Conservation (phyloP, 1,140 invertebrate genomes). For the Calosoma granatense region DNA sequence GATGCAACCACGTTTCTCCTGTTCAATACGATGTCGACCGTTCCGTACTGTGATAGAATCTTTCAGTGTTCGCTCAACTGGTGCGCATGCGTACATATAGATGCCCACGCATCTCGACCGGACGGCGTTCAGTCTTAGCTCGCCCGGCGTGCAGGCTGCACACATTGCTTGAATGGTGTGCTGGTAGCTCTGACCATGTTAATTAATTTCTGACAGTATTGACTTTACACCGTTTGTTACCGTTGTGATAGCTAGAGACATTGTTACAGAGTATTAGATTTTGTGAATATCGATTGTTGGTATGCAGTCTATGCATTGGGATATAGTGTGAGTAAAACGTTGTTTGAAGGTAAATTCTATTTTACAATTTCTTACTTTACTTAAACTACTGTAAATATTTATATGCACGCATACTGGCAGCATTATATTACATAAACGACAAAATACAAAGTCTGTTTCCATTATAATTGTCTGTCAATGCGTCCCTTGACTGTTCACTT, state of each 20-base stretch:
- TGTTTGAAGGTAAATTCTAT: too few relatives aligned
- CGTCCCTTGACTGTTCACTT: too few relatives aligned
- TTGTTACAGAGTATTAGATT: not conserved
- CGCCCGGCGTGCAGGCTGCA: not conserved
- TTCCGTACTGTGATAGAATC: too few relatives aligned
- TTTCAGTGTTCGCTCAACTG: too few relatives aligned
- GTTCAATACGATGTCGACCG: too few relatives aligned
- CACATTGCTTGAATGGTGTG: not conserved
- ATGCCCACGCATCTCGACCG: not conserved
- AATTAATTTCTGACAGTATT: not conserved
- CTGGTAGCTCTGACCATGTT: not conserved
- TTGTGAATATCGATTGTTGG: not conserved
- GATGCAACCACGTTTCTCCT: too few relatives aligned
- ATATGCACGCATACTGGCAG: too few relatives aligned
- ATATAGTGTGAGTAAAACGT: not conserved
- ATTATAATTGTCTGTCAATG: too few relatives aligned
- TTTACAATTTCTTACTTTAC: too few relatives aligned
- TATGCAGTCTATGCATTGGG: not conserved
- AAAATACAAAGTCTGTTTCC: too few relatives aligned
- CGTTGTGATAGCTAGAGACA: not conserved
- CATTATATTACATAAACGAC: too few relatives aligned
- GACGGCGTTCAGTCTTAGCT: not conserved
- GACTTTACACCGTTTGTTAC: not conserved
- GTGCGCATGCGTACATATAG: not conserved
- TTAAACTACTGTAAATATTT: too few relatives aligned